Evolutionary conservation across 1,140 invertebrate species (phyloP).

Genomic region (Eupristina koningsbergeri): DNA sequence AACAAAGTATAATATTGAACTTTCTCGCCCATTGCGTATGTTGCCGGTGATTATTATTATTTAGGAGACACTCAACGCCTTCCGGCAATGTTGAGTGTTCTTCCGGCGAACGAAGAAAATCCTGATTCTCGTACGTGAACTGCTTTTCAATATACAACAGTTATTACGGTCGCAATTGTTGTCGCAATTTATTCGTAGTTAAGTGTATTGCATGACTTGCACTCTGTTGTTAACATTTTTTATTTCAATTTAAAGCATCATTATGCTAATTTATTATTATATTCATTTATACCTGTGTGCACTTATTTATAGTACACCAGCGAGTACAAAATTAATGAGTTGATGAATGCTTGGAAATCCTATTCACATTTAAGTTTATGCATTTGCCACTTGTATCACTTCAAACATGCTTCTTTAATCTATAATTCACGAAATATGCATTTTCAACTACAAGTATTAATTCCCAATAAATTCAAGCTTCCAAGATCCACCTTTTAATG

Average conservation of each 20-base stretch:
- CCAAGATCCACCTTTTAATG: not conserved
- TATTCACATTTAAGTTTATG: too few relatives aligned
- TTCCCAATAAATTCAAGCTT: not conserved
- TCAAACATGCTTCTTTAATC: too few relatives aligned
- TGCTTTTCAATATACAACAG: not conserved
- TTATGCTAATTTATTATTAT: not conserved
- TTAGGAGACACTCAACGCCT: slow-evolving; percentile 4
- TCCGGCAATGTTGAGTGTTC: not conserved
- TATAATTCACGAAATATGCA: not conserved
- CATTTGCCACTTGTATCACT: too few relatives aligned
- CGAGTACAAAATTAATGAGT: not conserved
- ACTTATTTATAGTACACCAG: not conserved
- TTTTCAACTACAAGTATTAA: too few relatives aligned
- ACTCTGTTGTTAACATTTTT: not conserved
- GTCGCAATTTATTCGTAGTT: not conserved
- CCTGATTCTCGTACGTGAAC: slow-evolving; percentile 3
- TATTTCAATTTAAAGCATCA: not conserved
- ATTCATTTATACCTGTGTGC: too few relatives aligned
- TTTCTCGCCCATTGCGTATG: slow-evolving; percentile 12
- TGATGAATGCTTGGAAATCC: not conserved
- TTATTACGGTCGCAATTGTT: not conserved
- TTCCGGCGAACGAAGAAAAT: slow-evolving; percentile 35
- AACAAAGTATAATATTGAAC: not conserved
- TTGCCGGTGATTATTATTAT: slow-evolving; percentile 1
- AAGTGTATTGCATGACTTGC: not conserved